Percentiles rank a stretch among this genome's conserved stretches.
phyloP scores from a whole-genome alignment of 2,797 vertebrate genomes.

The Xerus rutilus region DNA sequence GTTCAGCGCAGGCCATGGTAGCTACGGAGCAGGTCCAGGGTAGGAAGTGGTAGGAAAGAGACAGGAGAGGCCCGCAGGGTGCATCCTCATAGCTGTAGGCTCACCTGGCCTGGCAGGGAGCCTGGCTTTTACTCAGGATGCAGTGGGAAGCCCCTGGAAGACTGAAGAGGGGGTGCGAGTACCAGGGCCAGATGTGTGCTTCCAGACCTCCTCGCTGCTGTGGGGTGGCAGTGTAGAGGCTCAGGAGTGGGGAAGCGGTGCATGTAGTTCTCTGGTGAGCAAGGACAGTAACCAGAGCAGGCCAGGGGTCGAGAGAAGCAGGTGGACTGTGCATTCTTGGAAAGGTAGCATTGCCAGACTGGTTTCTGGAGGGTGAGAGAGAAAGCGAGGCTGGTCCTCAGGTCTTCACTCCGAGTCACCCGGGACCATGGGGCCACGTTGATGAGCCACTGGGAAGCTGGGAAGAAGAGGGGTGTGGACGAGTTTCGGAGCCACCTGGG shows the following conservation, averaged over 20 bases:
- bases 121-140: neutral
- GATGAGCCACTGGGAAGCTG: neutral
- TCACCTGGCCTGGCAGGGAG: neutral
- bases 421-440: fast-evolving
- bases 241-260: fast-evolving
- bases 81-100: neutral
- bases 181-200: fast-evolving
- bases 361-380: neutral
- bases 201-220: neutral
- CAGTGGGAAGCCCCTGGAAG: neutral
- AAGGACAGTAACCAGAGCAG: too few relatives aligned
- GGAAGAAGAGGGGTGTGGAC: neutral
- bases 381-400: neutral
- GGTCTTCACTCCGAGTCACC: neutral
- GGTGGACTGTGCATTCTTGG: neutral
- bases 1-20: neutral
- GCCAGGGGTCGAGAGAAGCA: neutral
- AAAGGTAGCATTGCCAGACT: neutral
- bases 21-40: neutral
- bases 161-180: too few relatives aligned
- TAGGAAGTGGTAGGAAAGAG: too few relatives aligned
- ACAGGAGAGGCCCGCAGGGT: neutral
- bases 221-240: fast-evolving
- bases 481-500: fast-evolving
- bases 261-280: fast-evolving